These are phyloP conservation scores for Chroicocephalus ridibundus DNA, from an alignment of 2,113 vertebrate genomes.

Conservation along the genomic window DNA sequence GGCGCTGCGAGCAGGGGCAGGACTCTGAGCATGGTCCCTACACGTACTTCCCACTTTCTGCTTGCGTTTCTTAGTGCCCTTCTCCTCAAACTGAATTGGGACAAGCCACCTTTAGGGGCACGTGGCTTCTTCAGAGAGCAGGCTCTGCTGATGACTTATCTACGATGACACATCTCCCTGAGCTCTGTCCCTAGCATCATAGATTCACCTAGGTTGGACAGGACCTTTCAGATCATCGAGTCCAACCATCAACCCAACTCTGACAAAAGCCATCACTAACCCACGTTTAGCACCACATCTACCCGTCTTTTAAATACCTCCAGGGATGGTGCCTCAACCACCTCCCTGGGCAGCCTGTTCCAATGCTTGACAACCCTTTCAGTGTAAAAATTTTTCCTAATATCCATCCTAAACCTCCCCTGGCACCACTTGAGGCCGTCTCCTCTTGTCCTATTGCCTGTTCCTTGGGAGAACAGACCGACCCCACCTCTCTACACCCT, in stretches of 20 bases:
- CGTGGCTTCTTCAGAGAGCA: background rate
- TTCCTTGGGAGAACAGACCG: no score
- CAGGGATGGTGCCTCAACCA: no score
- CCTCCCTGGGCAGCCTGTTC: no score
- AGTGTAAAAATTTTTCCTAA: no score
- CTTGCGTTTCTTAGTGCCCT: background rate
- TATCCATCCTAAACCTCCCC: no score
- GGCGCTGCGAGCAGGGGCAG: fast-evolving
- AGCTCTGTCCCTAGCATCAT: background rate
- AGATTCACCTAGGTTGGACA: background rate
- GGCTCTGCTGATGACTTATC: background rate
- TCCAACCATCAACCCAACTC: background rate
- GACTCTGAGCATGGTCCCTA: background rate
- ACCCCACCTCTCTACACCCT: no score
- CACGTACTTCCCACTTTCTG: fast-evolving
- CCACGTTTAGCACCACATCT: no score
- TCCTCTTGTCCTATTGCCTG: no score
- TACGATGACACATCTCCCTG: background rate
- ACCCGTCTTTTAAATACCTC: no score
- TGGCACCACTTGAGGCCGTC: no score
- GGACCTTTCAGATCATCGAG: background rate
- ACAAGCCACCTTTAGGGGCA: background rate
- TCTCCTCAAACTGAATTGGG: background rate
- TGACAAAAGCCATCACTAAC: no score
- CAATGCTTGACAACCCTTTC: no score